These are phyloP conservation scores for Lophotriccus pileatus DNA, from an alignment of 2,797 vertebrate species.

Conservation along the genomic window DNA sequence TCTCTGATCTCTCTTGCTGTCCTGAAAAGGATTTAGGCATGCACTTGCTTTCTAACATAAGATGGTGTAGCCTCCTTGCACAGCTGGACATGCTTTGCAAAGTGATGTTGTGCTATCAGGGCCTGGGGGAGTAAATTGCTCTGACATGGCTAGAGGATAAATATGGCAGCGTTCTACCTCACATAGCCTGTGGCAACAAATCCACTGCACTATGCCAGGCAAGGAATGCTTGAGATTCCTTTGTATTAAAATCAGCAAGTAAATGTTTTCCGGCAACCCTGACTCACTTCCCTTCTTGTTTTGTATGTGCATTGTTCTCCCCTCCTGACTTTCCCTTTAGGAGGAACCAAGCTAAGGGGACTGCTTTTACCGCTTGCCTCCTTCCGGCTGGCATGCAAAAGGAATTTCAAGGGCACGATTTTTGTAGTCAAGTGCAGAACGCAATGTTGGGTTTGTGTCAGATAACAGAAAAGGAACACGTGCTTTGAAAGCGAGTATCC, in stretches of 20 bases:
- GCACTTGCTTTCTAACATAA: neutral
- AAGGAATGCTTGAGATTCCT: neutral
- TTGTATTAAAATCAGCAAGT: neutral
- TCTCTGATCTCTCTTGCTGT: neutral
- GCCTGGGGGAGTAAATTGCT: neutral
- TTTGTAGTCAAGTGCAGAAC: neutral
- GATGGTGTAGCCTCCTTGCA: neutral
- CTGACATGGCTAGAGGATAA: neutral
- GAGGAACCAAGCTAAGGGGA: neutral
- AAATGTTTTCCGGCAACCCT: constrained; percentile 6
- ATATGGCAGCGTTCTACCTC: neutral
- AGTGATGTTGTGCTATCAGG: neutral
- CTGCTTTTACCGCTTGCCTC: neutral
- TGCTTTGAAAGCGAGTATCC: neutral
- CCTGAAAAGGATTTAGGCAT: neutral
- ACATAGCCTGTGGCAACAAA: neutral
- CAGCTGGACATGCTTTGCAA: neutral
- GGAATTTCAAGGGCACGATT: neutral
- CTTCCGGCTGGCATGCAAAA: neutral
- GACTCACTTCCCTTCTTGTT: constrained; percentile 46
- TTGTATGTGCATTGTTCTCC: constrained; percentile 12
- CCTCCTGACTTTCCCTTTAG: neutral
- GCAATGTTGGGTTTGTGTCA: neutral
- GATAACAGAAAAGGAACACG: neutral
- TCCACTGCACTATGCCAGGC: accelerated